Evolutionary conservation across 1,140 invertebrate species (phyloP), one percentile per base, ranked within the genome.

Genomic region (Papilio polytes): DNA sequence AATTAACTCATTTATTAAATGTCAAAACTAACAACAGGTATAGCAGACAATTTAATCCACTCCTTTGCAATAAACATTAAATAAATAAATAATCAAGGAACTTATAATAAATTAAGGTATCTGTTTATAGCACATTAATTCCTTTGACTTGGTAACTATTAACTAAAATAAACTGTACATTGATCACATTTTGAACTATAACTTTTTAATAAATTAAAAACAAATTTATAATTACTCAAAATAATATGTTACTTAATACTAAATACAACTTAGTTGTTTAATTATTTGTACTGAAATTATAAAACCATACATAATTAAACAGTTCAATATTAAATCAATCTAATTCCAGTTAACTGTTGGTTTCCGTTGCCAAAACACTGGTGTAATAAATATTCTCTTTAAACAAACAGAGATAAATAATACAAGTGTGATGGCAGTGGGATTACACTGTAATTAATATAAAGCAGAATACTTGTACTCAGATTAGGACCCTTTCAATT

Each of bases 71-170:
- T 26, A 26, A 2, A 26, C 22, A 63, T 63, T 63, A 63, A 70
- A 31, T 18, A n/a, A 74, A 74, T 74, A 56, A 59, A 78, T 56
- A 78, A 36, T 56, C 26, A 78, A 48, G 26, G 48, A 78, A 78
- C 22, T 59, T 59, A 78, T 18, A 78, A 78, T 78, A 78, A 59
- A 56, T 78, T 59, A 78, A 78, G 53, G 74, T 78, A 31, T 53
- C 26, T 78, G 51, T 78, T 59, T 56, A 78, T 78, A 78, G 51
- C 74, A 78, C 74, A 78, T n/a, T 59, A 59, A 78, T 78, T 78
- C 10, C 8, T 56, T 31, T 59, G 53, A 77, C 48, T 48, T 18
- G 26, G 51, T 70, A 70, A 70, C 63, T 31, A 70, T n/a, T 18
- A 36, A 56, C 51, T 56, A 78, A 22, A 77, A 10, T 77, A 53